Percentiles rank a stretch among this genome's conserved stretches.
Evolutionary conservation across 2,888 invertebrate species (phyloP).

Genomic region (Hylaea fasciaria): DNA sequence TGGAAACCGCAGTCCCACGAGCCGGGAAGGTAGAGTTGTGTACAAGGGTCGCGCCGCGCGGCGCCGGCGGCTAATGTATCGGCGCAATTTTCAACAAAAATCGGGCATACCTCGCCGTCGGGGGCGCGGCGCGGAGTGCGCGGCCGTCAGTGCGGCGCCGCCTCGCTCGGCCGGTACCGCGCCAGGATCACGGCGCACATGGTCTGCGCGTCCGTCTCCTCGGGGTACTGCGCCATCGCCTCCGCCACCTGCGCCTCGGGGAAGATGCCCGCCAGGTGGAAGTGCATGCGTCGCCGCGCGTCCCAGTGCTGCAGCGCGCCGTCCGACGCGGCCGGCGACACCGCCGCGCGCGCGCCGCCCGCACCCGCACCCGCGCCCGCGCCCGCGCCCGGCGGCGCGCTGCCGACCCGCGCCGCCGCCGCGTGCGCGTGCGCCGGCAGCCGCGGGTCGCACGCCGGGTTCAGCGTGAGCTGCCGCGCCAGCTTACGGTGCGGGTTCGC

Average conservation of each 20-base stretch:
- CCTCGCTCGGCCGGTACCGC: slow-evolving; percentile 85
- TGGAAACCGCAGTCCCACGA: background rate
- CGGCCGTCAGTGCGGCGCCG: slow-evolving; percentile 56
- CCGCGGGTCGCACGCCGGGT: slow-evolving; percentile 91
- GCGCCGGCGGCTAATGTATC: slow-evolving; percentile 54
- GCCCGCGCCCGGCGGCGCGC: slow-evolving; percentile 84
- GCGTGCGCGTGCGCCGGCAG: slow-evolving; percentile 73
- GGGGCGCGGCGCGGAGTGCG: slow-evolving; percentile 21
- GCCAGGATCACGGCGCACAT: slow-evolving; percentile 94
- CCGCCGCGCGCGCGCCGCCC: slow-evolving; percentile 62
- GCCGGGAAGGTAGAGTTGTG: slow-evolving; percentile 5
- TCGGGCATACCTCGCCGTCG: slow-evolving; percentile 60
- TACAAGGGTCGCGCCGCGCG: slow-evolving; percentile 9
- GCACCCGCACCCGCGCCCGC: slow-evolving; percentile 80
- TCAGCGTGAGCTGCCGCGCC: slow-evolving; percentile 92
- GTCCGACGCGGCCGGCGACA: slow-evolving; percentile 73
- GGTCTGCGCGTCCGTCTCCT: slow-evolving; percentile 94
- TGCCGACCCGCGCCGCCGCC: slow-evolving; percentile 87
- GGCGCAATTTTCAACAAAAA: slow-evolving; percentile 68
- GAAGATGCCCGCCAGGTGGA: slow-evolving; percentile 95
- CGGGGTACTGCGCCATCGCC: slow-evolving; percentile 94
- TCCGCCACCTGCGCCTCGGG: slow-evolving; percentile 95
- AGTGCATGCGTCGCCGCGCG: slow-evolving; percentile 91
- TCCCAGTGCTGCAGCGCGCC: slow-evolving; percentile 85
- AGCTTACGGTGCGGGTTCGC: slow-evolving; percentile 91